phyloP scores from a whole-genome alignment of 2,797 vertebrate genomes.

The Sebastes jordani region DNA sequence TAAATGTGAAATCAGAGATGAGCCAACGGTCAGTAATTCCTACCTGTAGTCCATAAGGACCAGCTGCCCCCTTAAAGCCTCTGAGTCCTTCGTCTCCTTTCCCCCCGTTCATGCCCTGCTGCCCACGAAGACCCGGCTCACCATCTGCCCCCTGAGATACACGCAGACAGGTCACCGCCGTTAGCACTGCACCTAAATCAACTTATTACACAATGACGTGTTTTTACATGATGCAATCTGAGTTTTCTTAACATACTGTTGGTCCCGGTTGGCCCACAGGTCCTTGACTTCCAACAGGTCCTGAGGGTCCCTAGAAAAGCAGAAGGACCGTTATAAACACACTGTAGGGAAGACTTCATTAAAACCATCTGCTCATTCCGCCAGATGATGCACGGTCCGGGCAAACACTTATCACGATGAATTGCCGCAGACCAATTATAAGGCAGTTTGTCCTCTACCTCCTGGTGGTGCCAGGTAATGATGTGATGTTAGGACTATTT shows the following conservation, averaged over 20 bases:
- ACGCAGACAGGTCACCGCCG: not conserved
- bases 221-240: not conserved
- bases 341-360: not conserved
- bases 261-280: slow-evolving; percentile 87
- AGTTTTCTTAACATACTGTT: slow-evolving; percentile 76
- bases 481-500: slow-evolving; percentile 1
- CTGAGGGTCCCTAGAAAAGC: slow-evolving; percentile 87
- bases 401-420: slow-evolving; percentile 16
- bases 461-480: slow-evolving; percentile 13
- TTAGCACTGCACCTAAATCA: not conserved
- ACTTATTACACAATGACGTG: not conserved
- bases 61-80: slow-evolving; percentile 85
- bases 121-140: slow-evolving; percentile 89
- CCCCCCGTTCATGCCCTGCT: slow-evolving; percentile 91
- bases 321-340: slow-evolving; percentile 11
- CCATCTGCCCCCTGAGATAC: slow-evolving; percentile 88
- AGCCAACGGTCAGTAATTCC: not conserved
- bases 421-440: slow-evolving; percentile 23
- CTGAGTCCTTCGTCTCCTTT: slow-evolving; percentile 92
- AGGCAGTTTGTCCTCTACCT: slow-evolving; percentile 24
- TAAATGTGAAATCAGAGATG: not conserved
- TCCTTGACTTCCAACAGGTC: slow-evolving; percentile 87
- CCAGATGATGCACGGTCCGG: slow-evolving; percentile 3
- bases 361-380: slow-evolving; percentile 25
- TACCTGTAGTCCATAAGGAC: slow-evolving; percentile 90